phyloP scores from a whole-genome alignment of 2,113 vertebrate genomes.

The Oreamnos americanus region DNA sequence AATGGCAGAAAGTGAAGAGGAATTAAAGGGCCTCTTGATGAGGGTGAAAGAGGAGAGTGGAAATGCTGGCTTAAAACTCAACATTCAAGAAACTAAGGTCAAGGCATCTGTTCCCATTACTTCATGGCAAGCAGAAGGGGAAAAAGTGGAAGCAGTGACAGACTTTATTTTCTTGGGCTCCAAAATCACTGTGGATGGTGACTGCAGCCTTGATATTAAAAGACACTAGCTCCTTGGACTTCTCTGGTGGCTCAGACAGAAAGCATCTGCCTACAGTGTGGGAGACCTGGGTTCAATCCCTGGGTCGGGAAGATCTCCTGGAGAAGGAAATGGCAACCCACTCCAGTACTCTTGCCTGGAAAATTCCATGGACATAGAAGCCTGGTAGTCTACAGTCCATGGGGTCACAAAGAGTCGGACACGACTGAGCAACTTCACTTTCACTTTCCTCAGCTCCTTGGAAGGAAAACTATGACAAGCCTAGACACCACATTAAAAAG shows the following conservation, averaged over 20 bases:
- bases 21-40: neutral
- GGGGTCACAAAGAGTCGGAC: too few relatives aligned
- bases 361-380: too few relatives aligned
- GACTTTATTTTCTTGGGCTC: neutral
- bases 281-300: too few relatives aligned
- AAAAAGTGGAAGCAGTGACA: neutral
- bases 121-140: neutral
- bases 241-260: too few relatives aligned
- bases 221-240: neutral
- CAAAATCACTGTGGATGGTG: neutral
- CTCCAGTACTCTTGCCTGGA: too few relatives aligned
- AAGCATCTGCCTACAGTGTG: too few relatives aligned
- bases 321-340: too few relatives aligned
- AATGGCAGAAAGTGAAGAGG: neutral
- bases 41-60: neutral
- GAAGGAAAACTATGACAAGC: neutral
- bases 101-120: neutral
- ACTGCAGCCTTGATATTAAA: neutral
- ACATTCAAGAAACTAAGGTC: neutral
- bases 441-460: neutral
- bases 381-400: too few relatives aligned
- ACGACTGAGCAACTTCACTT: too few relatives aligned
- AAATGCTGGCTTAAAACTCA: neutral
- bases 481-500: neutral
- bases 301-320: too few relatives aligned